Evolutionary conservation across 2,113 vertebrate genomes (phyloP).

Genomic region (Pycnonotus jocosus): DNA sequence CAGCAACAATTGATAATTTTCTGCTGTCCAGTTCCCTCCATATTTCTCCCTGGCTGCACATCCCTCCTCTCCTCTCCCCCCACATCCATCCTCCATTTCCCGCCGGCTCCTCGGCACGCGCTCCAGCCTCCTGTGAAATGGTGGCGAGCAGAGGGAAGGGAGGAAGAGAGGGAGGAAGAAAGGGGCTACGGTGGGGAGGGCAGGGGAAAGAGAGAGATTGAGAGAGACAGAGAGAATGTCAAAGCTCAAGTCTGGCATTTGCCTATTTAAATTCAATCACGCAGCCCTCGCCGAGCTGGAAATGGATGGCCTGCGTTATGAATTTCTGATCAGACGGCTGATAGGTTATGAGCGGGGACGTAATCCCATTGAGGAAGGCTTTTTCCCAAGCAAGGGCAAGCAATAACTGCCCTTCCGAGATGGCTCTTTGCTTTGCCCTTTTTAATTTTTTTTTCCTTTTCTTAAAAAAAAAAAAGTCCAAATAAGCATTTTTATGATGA

Average conservation of each 20-base stretch:
- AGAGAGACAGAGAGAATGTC: constrained; percentile 74
- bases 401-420: constrained; percentile 73
- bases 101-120: constrained; percentile 32
- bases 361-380: constrained; percentile 77
- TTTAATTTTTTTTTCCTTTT: constrained; percentile 45
- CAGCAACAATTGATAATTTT: constrained; percentile 58
- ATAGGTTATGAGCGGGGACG: constrained; percentile 75
- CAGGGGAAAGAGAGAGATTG: constrained; percentile 55
- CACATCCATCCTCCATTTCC: constrained; percentile 67
- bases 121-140: constrained; percentile 61
- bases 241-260: constrained; percentile 78
- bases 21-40: constrained; percentile 16
- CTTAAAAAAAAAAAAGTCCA: constrained; percentile 17
- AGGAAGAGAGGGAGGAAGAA: constrained; percentile 29
- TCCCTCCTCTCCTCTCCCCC: constrained; percentile 34
- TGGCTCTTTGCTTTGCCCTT: constrained; percentile 65
- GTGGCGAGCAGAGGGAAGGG: constrained; percentile 30
- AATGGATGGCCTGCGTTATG: constrained; percentile 77
- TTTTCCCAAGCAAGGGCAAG: constrained; percentile 71
- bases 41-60: background rate
- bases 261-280: constrained; percentile 86
- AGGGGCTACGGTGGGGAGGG: constrained; percentile 41
- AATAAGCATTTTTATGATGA: constrained; percentile 71
- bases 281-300: constrained; percentile 71
- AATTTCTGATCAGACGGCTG: constrained; percentile 83